Evolutionary conservation across 2,888 invertebrate genomes (phyloP), one percentile per base, ranked within the genome.

Genomic region (Ommatoiulus sabulosus): DNA sequence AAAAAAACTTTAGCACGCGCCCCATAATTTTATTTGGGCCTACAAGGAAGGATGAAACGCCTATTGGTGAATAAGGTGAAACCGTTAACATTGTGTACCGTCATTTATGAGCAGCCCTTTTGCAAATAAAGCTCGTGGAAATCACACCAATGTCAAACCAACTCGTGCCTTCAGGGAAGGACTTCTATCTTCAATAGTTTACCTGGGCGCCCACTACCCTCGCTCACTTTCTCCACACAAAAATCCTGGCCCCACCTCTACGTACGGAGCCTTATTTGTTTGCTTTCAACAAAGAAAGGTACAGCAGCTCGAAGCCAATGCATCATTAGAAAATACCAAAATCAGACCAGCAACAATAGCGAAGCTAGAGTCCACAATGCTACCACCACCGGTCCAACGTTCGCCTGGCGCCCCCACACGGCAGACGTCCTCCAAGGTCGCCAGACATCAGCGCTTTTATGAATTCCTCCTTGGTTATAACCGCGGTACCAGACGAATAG

Each of bases 331-430:
- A 63, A 63, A 63, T 63, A 52, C 7, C 52, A n/a, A 63, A 63
- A 63, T 63, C 63, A 63, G 63, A 63, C 63, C 20, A 63, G 12
- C 63, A 63, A 63, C 63, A 63, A 63, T 63, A 20, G 63, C 63
- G 20, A 63, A 5, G 10, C 5, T 8, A 63, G 63, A 63, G n/a
- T 52, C 52, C 52, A 52, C 52, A 52, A 52, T 52, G 52, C 8
- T 52, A 8, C 3, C n/a, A n/a, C 52, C n/a, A 63, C 20, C n/a
- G n/a, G 63, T 17, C n/a, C 10, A 63, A 63, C 63, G 63, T n/a
- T 63, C n/a, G 63, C 63, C 63, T 63, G 63, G 63, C 63, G 63
- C 63, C 63, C 63, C 63, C 63, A 63, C 63, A n/a, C 63, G 63
- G 63, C 63, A 63, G 63, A 63, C 63, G 63, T n/a, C 63, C 6